Percentiles rank a stretch among this genome's conserved stretches.
Evolutionary conservation across 2,888 invertebrate species (phyloP).

Genomic region (Trichogramma evanescens): DNA sequence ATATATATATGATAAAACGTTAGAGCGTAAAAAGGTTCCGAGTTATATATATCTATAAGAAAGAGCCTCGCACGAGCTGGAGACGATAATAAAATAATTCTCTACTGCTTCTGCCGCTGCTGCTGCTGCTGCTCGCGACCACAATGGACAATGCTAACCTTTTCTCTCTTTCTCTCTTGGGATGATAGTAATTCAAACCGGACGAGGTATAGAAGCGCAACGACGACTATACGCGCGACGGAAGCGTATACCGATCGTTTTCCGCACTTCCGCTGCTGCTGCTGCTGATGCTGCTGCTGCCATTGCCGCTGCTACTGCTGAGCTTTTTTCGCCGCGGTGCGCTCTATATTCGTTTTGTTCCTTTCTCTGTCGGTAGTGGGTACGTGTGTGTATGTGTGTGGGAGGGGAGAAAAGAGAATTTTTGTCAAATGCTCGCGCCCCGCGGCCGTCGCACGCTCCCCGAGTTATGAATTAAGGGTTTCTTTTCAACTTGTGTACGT

Average conservation of each 20-base stretch:
- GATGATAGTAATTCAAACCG: constrained; percentile 45
- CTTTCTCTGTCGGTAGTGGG: no score
- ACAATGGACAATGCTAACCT: constrained; percentile 42
- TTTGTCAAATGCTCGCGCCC: no score
- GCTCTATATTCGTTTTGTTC: no score
- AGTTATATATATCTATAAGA: neutral
- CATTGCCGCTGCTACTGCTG: no score
- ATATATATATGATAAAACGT: constrained; percentile 22
- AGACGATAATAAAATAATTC: constrained; percentile 46
- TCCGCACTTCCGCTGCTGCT: constrained; percentile 37
- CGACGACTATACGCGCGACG: neutral
- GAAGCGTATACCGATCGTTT: constrained; percentile 32
- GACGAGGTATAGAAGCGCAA: constrained; percentile 25
- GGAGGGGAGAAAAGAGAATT: no score
- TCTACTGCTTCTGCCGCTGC: constrained; percentile 17
- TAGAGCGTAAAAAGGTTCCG: constrained; percentile 24
- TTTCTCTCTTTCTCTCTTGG: constrained; percentile 21
- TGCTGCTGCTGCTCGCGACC: constrained; percentile 15
- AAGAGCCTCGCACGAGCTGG: constrained; percentile 26
- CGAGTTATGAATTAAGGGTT: no score
- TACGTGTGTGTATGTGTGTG: no score
- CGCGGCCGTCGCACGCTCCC: no score
- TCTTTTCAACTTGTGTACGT: no score
- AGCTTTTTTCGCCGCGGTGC: no score
- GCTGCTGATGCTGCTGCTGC: no score